Conservation (phyloP, 2,888 invertebrate genomes). For the Ligdia adustata region DNA sequence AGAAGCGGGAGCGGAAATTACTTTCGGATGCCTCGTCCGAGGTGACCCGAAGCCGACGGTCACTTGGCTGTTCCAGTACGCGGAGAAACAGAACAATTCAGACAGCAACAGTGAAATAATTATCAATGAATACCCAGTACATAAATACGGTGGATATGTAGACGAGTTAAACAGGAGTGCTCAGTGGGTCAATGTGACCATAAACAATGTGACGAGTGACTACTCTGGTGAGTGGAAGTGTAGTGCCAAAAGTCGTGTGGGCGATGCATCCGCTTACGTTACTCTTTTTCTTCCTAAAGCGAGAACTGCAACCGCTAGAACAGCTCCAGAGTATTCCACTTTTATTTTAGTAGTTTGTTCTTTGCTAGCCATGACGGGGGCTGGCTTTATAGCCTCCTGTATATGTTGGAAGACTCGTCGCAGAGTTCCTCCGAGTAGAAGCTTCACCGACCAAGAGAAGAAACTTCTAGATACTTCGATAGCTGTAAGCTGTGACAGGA, state of each 20-base stretch:
- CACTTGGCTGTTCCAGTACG: slow-evolving; percentile 90
- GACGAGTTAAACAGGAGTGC: slow-evolving; percentile 79
- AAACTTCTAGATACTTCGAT: slow-evolving; percentile 91
- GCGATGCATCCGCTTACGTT: slow-evolving; percentile 85
- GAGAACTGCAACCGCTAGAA: slow-evolving; percentile 90
- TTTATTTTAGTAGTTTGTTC: slow-evolving; percentile 89
- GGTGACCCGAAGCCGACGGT: slow-evolving; percentile 93
- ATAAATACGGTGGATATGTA: slow-evolving; percentile 64
- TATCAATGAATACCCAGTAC: slow-evolving; percentile 57
- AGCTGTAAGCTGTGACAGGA: slow-evolving; percentile 85
- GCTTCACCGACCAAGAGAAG: slow-evolving; percentile 95
- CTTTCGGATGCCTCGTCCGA: slow-evolving; percentile 90
- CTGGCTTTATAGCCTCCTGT: slow-evolving; percentile 81
- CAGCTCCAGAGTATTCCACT: slow-evolving; percentile 88
- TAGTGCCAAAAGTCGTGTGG: slow-evolving; percentile 87
- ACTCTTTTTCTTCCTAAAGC: slow-evolving; percentile 78
- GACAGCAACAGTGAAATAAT: slow-evolving; percentile 62
- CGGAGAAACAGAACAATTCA: slow-evolving; percentile 61
- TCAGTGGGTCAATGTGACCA: slow-evolving; percentile 91
- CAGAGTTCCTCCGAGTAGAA: slow-evolving; percentile 86
- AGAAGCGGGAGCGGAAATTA: slow-evolving; percentile 92
- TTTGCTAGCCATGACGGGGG: slow-evolving; percentile 86
- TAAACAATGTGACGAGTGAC: slow-evolving; percentile 91
- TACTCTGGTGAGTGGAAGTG: slow-evolving; percentile 95
- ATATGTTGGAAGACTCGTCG: slow-evolving; percentile 87